A percentile compares a stretch with the other conserved stretches of the same genome.
phyloP scores from a whole-genome alignment of 2,797 vertebrate genomes.

The Synanceia verrucosa region DNA sequence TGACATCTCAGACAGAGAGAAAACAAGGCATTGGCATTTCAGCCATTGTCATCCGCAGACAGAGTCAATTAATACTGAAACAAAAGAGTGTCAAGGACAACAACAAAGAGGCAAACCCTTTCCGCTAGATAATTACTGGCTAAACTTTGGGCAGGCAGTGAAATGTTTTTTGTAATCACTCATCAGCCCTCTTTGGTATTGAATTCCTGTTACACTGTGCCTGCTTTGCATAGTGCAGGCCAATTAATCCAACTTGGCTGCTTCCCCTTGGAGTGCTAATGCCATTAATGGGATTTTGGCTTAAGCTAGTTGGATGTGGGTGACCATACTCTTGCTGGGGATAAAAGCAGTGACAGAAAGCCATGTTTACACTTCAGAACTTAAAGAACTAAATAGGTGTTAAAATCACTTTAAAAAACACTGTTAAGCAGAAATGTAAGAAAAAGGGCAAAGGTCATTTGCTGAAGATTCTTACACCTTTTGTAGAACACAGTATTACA shows the following conservation, averaged over 20 bases:
- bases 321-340: slow-evolving; percentile 53
- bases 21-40: slow-evolving; percentile 60
- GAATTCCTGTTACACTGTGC: slow-evolving; percentile 75
- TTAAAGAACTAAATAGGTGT: slow-evolving; percentile 30
- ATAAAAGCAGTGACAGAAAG: slow-evolving; percentile 41
- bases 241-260: slow-evolving; percentile 83
- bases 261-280: slow-evolving; percentile 75
- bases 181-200: slow-evolving; percentile 77
- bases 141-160: slow-evolving; percentile 66
- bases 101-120: slow-evolving; percentile 20
- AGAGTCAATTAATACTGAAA: slow-evolving; percentile 34
- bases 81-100: slow-evolving; percentile 20
- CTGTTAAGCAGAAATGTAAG: slow-evolving; percentile 31
- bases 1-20: slow-evolving; percentile 60
- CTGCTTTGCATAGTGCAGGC: slow-evolving; percentile 79
- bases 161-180: slow-evolving; percentile 81
- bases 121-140: slow-evolving; percentile 53
- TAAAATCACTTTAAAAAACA: slow-evolving; percentile 46
- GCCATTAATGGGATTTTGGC: slow-evolving; percentile 80
- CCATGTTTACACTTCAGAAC: slow-evolving; percentile 53
- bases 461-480: neutral
- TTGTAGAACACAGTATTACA: neutral
- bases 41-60: slow-evolving; percentile 27
- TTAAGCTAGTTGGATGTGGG: slow-evolving; percentile 64
- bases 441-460: neutral